phyloP scores from a whole-genome alignment of 2,888 invertebrate species.

The Ornithoptera alexandrae region DNA sequence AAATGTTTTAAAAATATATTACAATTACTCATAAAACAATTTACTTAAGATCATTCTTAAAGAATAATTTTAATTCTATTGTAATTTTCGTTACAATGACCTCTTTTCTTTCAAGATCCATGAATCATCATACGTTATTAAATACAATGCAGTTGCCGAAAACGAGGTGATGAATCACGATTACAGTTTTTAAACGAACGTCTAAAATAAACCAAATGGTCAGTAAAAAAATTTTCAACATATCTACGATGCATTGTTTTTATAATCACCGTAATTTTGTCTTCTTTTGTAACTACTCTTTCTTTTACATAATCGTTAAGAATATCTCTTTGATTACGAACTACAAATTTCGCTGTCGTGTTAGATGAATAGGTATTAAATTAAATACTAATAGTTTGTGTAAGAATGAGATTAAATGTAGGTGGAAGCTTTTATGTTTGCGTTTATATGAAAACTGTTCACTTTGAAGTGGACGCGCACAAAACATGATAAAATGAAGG shows the following conservation, averaged over 20 bases:
- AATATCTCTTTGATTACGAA: neutral
- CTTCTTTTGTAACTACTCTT: too few relatives aligned
- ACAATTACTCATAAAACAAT: neutral
- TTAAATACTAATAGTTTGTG: too few relatives aligned
- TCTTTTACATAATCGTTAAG: too few relatives aligned
- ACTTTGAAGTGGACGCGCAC: slow-evolving; percentile 26
- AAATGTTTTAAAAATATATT: too few relatives aligned
- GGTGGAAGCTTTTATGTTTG: slow-evolving; percentile 10
- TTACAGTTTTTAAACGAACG: neutral
- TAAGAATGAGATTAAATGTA: neutral
- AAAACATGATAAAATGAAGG: slow-evolving; percentile 30
- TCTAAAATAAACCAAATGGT: neutral
- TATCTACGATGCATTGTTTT: neutral
- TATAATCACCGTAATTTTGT: neutral
- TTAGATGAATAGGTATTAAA: too few relatives aligned
- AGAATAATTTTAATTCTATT: neutral
- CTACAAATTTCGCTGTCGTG: neutral
- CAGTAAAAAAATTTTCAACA: neutral
- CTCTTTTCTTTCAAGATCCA: neutral
- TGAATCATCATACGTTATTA: neutral
- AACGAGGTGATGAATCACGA: neutral
- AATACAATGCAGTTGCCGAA: neutral
- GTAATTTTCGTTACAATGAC: neutral
- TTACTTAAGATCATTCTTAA: neutral
- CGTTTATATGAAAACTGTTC: slow-evolving; percentile 14